Percentiles rank a stretch among this genome's conserved stretches.
These are phyloP conservation scores for Zootoca vivipara DNA, from an alignment of 2,113 vertebrate genomes.

Conservation along the genomic window DNA sequence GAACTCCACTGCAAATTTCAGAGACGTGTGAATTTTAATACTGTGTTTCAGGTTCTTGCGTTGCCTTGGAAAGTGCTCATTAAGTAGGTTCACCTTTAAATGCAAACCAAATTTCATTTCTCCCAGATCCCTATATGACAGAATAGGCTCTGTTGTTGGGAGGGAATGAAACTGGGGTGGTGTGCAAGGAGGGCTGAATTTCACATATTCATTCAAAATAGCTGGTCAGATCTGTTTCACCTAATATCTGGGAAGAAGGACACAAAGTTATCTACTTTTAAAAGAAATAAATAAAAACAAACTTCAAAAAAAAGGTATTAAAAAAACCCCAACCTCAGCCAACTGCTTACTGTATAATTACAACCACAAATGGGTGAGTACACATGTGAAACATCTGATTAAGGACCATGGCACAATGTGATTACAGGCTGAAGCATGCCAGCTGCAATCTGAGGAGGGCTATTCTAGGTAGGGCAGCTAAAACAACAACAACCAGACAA, in stretches of 20 bases:
- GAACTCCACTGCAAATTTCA: no score
- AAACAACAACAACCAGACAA: background rate
- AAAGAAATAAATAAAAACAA: background rate
- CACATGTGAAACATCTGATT: constrained; percentile 38
- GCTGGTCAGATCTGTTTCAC: background rate
- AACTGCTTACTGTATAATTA: constrained; percentile 35
- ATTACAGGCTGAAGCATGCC: constrained; percentile 48
- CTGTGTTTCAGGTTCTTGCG: no score
- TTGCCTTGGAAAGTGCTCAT: no score
- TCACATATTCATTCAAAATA: background rate
- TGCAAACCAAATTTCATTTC: no score
- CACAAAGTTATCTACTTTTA: background rate
- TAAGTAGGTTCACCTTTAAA: no score
- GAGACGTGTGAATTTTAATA: no score
- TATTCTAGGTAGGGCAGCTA: constrained; percentile 6
- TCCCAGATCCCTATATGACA: background rate
- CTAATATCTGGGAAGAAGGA: background rate
- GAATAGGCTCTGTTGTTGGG: background rate
- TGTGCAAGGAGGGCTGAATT: background rate
- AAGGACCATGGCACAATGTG: constrained; percentile 24
- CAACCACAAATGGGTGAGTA: constrained; percentile 33
- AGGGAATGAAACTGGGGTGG: background rate
- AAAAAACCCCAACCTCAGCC: background rate
- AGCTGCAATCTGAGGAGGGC: constrained; percentile 22
- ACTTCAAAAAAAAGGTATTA: background rate